Conservation (phyloP, 35 echinoderm and acorn worm genomes). For the Hemicentrotus pulcherrimus region DNA sequence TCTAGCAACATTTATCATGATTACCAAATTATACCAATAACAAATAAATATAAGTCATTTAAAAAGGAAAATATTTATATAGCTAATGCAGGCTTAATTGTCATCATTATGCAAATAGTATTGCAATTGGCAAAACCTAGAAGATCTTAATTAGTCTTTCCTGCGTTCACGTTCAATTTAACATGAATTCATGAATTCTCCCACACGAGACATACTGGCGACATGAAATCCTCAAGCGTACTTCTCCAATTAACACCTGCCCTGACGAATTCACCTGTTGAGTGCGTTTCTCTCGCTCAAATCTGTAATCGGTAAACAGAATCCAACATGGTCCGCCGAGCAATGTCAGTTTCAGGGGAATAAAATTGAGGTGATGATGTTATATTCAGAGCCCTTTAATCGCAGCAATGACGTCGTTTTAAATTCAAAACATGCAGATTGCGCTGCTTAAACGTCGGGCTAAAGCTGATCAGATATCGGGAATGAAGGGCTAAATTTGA, state of each 20-base stretch:
- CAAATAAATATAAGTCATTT: not conserved
- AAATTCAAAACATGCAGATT: constrained; percentile 13
- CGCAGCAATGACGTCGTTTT: not conserved
- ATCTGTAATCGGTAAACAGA: constrained; percentile 4
- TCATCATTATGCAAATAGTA: not conserved
- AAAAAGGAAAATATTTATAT: not conserved
- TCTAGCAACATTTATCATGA: too few species aligned
- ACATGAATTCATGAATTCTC: not conserved
- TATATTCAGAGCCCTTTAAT: not conserved
- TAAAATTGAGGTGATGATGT: constrained; percentile 5
- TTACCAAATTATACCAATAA: too few species aligned
- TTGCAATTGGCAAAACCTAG: not conserved
- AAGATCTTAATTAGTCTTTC: not conserved
- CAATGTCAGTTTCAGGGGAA: constrained; percentile 9
- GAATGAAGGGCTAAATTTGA: constrained; percentile 7
- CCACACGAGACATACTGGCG: not conserved
- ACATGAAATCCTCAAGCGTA: not conserved
- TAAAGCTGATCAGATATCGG: not conserved
- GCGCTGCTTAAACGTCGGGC: not conserved
- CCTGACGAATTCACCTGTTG: not conserved
- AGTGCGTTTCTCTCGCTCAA: not conserved
- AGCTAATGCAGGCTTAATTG: not conserved
- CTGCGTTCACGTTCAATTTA: not conserved
- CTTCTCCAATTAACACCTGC: constrained; percentile 16
- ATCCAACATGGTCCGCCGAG: not conserved